Base-by-base conservation (phyloP, 2,888 invertebrate species). In the Philhelius pedissequus region DNA sequence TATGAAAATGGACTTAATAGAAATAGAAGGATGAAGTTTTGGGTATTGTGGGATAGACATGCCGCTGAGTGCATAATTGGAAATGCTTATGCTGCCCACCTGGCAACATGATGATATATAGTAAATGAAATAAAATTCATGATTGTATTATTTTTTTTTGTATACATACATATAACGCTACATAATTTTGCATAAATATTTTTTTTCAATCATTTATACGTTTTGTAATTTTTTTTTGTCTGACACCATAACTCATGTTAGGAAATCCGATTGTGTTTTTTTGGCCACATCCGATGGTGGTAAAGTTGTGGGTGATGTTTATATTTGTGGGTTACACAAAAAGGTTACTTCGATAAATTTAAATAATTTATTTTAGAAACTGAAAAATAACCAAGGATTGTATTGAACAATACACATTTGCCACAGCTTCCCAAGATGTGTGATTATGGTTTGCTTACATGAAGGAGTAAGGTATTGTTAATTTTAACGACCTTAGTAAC, bases 261-360 rank as follows among this genome's bases (percentile, higher is more conserved):
- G 86, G 78, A 86, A 84, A 86, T 86, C 86, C 86, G 84, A 66
- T 80, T 81, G 66, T 78, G 78, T 69, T 54, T 80, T 73, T 45
- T 4, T n/a, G 79, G 87, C 86, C 87, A 87, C 81, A 87, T 88
- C 87, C 87, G 87, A 78, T 87, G 69, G 81, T 7, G 22, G 18
- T 27, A 40, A n/a, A n/a, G 38, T 48, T 48, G 15, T 8, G 9
- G 45, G 48, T 35, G 48, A 20, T 76, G 58, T 77, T 52, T 38
- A 9, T 35, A 52, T 27, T 35, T 18, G 5, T 11, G 58, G n/a
- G n/a, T n/a, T n/a, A 25, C 18, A 27, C 11, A 43, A 40, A 60
- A 40, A 40, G 22, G 27, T 15, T 40, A 11, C 27, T 43, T 7
- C 3, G 8, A 48, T 43, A 0, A 30, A 30, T 38, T 22, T 45